Percentiles rank a stretch among this genome's conserved stretches.
Conservation (phyloP, 2,797 vertebrate genomes). For the Nasua narica region DNA sequence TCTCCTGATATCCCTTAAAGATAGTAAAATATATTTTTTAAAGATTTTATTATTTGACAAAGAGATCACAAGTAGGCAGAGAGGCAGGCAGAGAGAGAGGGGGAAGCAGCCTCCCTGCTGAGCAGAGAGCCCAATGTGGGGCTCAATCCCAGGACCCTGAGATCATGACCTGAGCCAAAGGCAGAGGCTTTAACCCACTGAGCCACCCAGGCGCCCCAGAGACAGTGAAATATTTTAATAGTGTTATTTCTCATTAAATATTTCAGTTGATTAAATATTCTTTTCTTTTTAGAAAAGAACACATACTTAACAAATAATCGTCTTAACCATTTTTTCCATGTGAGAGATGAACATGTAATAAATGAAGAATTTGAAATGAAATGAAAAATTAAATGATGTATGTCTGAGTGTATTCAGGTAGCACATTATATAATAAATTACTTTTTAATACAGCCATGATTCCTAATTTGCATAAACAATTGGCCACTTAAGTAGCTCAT, state of each 20-base stretch:
- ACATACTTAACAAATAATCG: slow-evolving; percentile 34
- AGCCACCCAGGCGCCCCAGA: neutral
- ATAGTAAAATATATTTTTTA: slow-evolving; percentile 3
- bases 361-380: slow-evolving; percentile 51
- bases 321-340: neutral
- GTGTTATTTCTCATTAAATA: slow-evolving; percentile 45
- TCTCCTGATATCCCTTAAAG: slow-evolving; percentile 15
- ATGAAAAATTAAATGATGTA: slow-evolving; percentile 78
- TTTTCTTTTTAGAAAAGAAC: slow-evolving; percentile 36
- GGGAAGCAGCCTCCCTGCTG: too few relatives aligned
- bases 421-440: slow-evolving; percentile 67
- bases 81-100: too few relatives aligned
- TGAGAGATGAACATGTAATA: slow-evolving; percentile 20
- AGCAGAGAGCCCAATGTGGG: too few relatives aligned
- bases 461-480: slow-evolving; percentile 82
- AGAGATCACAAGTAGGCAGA: too few relatives aligned
- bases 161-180: too few relatives aligned
- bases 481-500: slow-evolving; percentile 81
- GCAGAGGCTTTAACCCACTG: too few relatives aligned
- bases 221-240: slow-evolving; percentile 16
- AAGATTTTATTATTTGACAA: too few relatives aligned
- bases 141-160: too few relatives aligned
- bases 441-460: slow-evolving; percentile 68
- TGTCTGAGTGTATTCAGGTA: slow-evolving; percentile 71
- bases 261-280: slow-evolving; percentile 28